Conservation (phyloP, 2,113 vertebrate genomes). For the Mystacornis crossleyi region DNA sequence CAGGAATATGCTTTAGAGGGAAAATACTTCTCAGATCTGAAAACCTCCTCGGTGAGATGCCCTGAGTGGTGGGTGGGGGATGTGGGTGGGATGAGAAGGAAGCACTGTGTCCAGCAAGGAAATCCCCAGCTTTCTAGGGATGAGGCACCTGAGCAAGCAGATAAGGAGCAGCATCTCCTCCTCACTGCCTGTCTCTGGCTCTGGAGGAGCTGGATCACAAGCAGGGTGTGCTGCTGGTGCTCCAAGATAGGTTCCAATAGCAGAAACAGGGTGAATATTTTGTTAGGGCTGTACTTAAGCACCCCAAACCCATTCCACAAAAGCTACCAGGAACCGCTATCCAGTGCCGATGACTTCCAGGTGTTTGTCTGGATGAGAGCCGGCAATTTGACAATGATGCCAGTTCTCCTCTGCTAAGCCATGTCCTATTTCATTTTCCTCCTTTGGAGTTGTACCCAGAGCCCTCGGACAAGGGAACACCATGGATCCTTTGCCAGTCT, state of each 20-base stretch:
- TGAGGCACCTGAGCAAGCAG: not conserved
- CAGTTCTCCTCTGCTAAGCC: not conserved
- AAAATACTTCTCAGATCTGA: not conserved
- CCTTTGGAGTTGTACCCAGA: not conserved
- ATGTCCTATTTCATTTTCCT: not conserved
- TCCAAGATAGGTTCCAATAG: not conserved
- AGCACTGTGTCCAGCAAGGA: not conserved
- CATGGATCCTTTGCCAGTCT: not conserved
- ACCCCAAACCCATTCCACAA: not conserved
- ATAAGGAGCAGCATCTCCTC: not conserved
- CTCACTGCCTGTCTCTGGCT: fast-evolving
- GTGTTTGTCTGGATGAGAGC: not conserved
- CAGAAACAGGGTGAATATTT: not conserved
- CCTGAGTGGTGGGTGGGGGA: not conserved
- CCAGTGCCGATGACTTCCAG: not conserved
- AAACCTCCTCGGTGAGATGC: not conserved
- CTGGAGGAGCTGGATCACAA: not conserved
- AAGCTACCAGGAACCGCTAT: not conserved
- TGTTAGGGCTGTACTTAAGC: not conserved
- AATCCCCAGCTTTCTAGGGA: not conserved
- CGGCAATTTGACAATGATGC: not conserved
- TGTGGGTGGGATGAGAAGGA: not conserved
- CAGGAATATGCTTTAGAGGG: not conserved
- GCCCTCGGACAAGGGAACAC: not conserved
- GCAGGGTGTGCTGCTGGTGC: not conserved